Conservation (phyloP, 2,888 invertebrate species). For the Cyclophora punctaria region DNA sequence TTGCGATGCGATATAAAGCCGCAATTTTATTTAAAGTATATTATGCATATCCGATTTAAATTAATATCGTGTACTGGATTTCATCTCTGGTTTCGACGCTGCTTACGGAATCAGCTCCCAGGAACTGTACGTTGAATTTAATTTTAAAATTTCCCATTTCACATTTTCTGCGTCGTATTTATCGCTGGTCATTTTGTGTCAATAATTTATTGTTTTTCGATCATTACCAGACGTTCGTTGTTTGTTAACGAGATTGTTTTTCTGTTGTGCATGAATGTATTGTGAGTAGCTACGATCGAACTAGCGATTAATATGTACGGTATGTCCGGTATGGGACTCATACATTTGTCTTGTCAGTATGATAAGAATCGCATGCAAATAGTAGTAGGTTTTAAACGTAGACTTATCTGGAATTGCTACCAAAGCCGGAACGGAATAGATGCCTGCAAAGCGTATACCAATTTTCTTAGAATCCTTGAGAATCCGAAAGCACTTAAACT, state of each 20-base stretch:
- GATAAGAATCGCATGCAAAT: too few relatives aligned
- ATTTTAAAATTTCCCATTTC: constrained; percentile 31
- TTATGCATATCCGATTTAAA: constrained; percentile 28
- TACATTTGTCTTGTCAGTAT: too few relatives aligned
- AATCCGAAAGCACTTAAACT: too few relatives aligned
- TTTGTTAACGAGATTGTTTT: constrained; percentile 17
- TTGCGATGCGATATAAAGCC: constrained; percentile 14
- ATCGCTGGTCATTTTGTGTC: constrained; percentile 17
- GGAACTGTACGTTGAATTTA: constrained; percentile 56
- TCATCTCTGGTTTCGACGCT: constrained; percentile 47
- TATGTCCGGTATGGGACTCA: too few relatives aligned
- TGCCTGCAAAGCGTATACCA: too few relatives aligned
- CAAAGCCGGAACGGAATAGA: too few relatives aligned
- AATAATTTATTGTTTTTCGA: constrained; percentile 16
- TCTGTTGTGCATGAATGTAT: constrained; percentile 16
- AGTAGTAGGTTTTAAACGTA: too few relatives aligned
- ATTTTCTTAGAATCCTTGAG: too few relatives aligned
- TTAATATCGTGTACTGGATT: constrained; percentile 36
- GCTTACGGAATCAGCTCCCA: constrained; percentile 57
- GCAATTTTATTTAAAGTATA: constrained; percentile 16
- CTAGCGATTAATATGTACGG: too few relatives aligned
- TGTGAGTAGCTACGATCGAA: not conserved
- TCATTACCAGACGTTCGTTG: constrained; percentile 21
- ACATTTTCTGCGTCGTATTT: constrained; percentile 19
- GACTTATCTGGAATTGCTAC: too few relatives aligned